Conservation (phyloP, 2,888 invertebrate genomes). For the Hesperia comma region DNA sequence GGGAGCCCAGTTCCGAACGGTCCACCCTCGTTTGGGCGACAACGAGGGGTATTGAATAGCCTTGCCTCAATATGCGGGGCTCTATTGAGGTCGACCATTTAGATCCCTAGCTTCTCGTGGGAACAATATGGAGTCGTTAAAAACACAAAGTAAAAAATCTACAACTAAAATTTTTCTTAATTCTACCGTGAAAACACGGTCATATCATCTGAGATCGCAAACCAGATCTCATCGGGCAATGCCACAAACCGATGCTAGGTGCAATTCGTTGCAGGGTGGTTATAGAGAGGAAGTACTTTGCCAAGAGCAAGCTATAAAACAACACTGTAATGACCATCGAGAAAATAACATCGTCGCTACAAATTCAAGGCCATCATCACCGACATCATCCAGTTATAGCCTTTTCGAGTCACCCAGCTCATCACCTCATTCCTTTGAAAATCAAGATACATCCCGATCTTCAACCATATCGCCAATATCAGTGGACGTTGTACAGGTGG, state of each 20-base stretch:
- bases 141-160: not conserved
- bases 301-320: not conserved
- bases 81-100: not conserved
- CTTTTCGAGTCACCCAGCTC: slow-evolving; percentile 11
- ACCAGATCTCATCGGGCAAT: not conserved
- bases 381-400: slow-evolving; percentile 9
- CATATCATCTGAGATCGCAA: not conserved
- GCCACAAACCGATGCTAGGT: not conserved
- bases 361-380: not conserved
- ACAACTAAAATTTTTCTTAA: not conserved
- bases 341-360: not conserved
- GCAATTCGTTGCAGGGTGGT: not conserved
- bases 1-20: slow-evolving; percentile 1
- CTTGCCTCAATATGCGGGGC: not conserved
- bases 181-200: not conserved
- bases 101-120: not conserved
- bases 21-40: not conserved
- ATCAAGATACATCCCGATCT: not conserved
- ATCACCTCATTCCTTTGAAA: not conserved
- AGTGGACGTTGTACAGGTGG: slow-evolving; percentile 35
- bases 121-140: not conserved
- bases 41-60: not conserved
- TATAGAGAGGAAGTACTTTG: no score
- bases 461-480: slow-evolving; percentile 7
- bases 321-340: not conserved